Percentiles rank a stretch among this genome's conserved stretches.
Evolutionary conservation across 2,113 vertebrate species (phyloP).

Genomic region (Origma solitaria): DNA sequence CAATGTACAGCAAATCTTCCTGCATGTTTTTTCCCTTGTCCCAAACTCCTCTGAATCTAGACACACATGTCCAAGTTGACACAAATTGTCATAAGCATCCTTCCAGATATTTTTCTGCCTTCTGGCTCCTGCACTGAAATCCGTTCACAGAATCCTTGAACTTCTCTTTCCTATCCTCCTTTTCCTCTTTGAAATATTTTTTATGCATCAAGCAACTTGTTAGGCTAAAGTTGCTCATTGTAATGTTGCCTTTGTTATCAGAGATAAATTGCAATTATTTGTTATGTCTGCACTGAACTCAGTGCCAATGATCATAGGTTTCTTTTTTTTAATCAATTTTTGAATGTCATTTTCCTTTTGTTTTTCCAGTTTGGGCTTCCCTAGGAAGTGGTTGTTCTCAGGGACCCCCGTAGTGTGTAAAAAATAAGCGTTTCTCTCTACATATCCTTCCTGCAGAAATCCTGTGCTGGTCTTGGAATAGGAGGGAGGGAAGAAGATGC

Average conservation of each 20-base stretch:
- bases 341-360: neutral
- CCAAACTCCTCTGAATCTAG: neutral
- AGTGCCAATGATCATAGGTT: neutral
- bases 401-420: neutral
- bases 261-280: conserved; percentile 13
- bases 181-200: neutral
- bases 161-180: neutral
- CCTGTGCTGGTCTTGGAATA: neutral
- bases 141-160: neutral
- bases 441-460: neutral
- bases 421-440: neutral
- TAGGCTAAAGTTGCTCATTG: neutral
- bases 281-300: neutral
- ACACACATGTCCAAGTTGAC: neutral
- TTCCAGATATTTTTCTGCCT: neutral
- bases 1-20: neutral
- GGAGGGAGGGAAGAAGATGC: neutral
- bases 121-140: neutral
- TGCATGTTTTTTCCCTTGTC: neutral
- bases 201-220: neutral
- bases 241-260: neutral
- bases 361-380: neutral
- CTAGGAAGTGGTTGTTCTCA: neutral
- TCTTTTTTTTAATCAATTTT: neutral
- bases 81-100: neutral